Evolutionary conservation across 2,113 vertebrate species (phyloP), one percentile per base, ranked within the genome.

Genomic region (Myodes glareolus): DNA sequence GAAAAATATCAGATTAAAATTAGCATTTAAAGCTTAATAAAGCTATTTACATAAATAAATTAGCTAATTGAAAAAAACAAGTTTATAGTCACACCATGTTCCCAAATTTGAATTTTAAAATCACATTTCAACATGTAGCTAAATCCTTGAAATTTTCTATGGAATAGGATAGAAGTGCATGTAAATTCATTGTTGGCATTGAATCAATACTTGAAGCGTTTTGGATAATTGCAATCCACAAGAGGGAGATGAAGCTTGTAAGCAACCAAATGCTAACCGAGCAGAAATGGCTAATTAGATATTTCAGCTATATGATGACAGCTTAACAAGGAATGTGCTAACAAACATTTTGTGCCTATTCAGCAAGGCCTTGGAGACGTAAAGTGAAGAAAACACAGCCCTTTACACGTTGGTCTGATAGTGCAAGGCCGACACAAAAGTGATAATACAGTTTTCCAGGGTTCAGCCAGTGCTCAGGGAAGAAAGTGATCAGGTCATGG

Each of bases 261-360:
- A 91, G 67, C 25, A 88, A 72, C 2, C 76, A 94, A 92, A 91
- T 68, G 39, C 87, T 55, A 39, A 81, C 36, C 88, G 84, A 97
- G n/a, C 21, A 87, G 21, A 95, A 95, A 82, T 92, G 85, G 19
- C 55, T 93, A 92, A 96, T 39, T 61, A 91, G 31, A 52, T 88
- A 82, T 89, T 97, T 93, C 68, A 93, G 58, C 55, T 87, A 16
- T 50, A 87, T 93, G 33, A 87, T 11, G 76, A 75, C 42, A 61
- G 50, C 23, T 91, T 92, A 80, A 91, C 47, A 93, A 94, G 61
- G 96, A 94, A 89, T 42, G 75, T 89, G 86, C 88, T 92, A 89
- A 94, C n/a, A 67, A 90, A 73, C 61, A 84, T 3, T 55, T 55
- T 86, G 33, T 68, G 50, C 23, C 11, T 33, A 61, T 13, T 76